A percentile compares a stretch with the other conserved stretches of the same genome.
phyloP scores from a whole-genome alignment of 1,140 invertebrate species.

The Bombus polaris region DNA sequence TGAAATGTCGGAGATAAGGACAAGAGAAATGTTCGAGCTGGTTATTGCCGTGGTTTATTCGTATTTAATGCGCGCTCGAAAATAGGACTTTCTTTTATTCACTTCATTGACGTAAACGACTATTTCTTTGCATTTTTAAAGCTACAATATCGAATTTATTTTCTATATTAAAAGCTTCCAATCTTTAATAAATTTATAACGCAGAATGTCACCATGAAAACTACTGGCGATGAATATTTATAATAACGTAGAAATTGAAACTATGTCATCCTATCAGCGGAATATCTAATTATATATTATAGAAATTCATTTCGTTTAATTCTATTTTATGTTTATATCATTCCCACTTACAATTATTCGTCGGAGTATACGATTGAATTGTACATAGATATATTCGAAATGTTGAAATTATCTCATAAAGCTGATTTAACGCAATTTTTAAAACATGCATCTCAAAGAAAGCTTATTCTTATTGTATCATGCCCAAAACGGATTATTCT shows the following conservation, averaged over 20 bases:
- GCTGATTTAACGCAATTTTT: not conserved
- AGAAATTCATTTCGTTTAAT: no score
- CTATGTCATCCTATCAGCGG: no score
- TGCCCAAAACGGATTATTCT: not conserved
- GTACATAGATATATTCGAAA: no score
- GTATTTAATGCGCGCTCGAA: conserved; percentile 47
- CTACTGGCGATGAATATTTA: no score
- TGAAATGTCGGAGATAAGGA: conserved; percentile 67
- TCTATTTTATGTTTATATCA: no score
- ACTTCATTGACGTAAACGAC: not conserved
- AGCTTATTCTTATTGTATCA: not conserved
- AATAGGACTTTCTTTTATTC: not conserved
- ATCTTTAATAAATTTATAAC: not conserved
- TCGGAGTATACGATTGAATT: no score
- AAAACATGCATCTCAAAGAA: not conserved
- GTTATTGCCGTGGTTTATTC: conserved; percentile 55
- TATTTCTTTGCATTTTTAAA: not conserved
- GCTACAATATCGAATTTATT: not conserved
- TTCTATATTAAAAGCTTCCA: not conserved
- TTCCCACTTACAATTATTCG: no score
- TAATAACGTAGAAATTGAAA: not conserved
- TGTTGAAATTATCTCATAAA: no score
- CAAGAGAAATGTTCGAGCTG: conserved; percentile 25
- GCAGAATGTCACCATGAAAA: not conserved
- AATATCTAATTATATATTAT: no score